phyloP scores from a whole-genome alignment of 23 tunicate genomes.

The Oikopleura vanhoeffeni region DNA sequence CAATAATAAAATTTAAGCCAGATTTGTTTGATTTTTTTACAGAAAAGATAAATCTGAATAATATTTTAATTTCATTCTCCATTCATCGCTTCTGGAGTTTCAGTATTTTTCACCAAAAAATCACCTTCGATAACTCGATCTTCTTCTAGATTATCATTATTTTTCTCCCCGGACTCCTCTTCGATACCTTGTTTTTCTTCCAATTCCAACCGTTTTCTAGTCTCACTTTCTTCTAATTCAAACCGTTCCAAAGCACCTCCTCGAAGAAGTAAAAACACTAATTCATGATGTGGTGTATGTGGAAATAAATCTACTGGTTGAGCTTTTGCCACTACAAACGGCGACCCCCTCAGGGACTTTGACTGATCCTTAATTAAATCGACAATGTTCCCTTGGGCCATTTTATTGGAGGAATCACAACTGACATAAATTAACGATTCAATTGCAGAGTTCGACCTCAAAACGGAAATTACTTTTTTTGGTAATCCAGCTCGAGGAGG shows the following conservation, averaged over 20 bases:
- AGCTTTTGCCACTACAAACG: slow-evolving; percentile 41
- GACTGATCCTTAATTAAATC: slow-evolving; percentile 32
- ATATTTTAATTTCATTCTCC: too few species aligned
- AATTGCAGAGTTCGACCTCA: not conserved
- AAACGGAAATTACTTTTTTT: slow-evolving; percentile 29
- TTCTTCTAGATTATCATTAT: too few species aligned
- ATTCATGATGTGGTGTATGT: slow-evolving; percentile 16
- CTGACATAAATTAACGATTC: slow-evolving; percentile 31
- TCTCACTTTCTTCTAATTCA: not conserved
- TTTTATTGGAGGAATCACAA: slow-evolving; percentile 27
- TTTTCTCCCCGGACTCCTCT: too few species aligned
- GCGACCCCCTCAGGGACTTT: slow-evolving; percentile 35
- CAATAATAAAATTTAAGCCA: too few species aligned
- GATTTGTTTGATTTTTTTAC: too few species aligned
- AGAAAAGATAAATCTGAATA: too few species aligned
- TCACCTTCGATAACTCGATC: too few species aligned
- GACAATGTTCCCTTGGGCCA: not conserved
- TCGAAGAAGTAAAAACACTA: not conserved
- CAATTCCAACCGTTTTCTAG: too few species aligned
- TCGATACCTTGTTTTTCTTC: too few species aligned
- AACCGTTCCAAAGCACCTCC: not conserved
- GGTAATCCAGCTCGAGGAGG: slow-evolving; percentile 79
- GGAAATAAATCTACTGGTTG: slow-evolving; percentile 87
- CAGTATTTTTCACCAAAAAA: too few species aligned
- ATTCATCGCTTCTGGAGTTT: too few species aligned